Conservation (phyloP, 1,140 invertebrate genomes). For the Orussus abietinus region DNA sequence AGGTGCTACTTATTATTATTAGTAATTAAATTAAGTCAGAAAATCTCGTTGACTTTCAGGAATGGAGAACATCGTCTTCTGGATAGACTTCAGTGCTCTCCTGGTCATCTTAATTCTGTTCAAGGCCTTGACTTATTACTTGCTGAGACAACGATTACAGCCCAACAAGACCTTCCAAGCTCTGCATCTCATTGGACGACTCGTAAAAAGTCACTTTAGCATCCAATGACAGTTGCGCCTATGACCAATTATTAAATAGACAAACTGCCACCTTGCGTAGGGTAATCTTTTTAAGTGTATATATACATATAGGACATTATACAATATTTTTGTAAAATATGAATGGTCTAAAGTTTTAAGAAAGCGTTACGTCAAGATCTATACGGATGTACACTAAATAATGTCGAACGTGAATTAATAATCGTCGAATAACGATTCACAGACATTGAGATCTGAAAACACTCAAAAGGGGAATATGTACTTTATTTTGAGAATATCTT, state of each 20-base stretch:
- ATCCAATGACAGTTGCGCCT: slow-evolving; percentile 21
- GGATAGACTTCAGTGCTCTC: slow-evolving; percentile 59
- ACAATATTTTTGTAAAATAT: slow-evolving; percentile 2
- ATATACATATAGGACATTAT: not conserved
- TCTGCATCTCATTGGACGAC: slow-evolving; percentile 57
- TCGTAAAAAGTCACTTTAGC: slow-evolving; percentile 61
- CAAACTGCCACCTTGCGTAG: too few relatives aligned
- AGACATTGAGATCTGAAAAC: too few relatives aligned
- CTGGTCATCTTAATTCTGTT: slow-evolving; percentile 57
- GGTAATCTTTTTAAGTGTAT: too few relatives aligned
- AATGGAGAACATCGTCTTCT: slow-evolving; percentile 61
- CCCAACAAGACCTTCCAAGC: slow-evolving; percentile 66
- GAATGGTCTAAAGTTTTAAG: not conserved
- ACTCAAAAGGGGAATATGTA: too few relatives aligned
- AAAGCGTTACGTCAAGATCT: not conserved
- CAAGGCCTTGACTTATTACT: slow-evolving; percentile 60
- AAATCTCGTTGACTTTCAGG: slow-evolving; percentile 34
- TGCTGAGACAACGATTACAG: slow-evolving; percentile 62
- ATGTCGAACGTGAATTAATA: too few relatives aligned
- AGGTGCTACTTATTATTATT: slow-evolving; percentile 1
- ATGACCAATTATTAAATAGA: too few relatives aligned
- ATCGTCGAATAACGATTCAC: too few relatives aligned
- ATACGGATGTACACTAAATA: not conserved
- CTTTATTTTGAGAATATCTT: too few relatives aligned
- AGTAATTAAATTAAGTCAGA: slow-evolving; percentile 15